Percentiles rank a stretch among this genome's conserved stretches.
Conservation (phyloP, 2,797 vertebrate genomes). For the Kryptopterus vitreolus region DNA sequence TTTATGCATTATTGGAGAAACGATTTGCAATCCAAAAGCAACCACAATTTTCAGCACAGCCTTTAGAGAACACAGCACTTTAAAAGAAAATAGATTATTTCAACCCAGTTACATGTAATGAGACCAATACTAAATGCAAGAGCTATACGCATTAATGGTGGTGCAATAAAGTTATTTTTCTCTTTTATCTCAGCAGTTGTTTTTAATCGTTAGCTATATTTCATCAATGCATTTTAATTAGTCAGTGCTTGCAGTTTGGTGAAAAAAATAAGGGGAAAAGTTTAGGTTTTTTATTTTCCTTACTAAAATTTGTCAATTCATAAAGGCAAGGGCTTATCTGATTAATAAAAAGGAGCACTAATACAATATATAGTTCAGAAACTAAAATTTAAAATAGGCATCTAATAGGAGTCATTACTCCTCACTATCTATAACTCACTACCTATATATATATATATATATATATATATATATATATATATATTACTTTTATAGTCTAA, state of each 20-base stretch:
- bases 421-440: not conserved
- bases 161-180: not conserved
- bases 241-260: not conserved
- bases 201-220: not conserved
- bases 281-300: not conserved
- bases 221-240: not conserved
- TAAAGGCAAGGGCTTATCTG: not conserved
- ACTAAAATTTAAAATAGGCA: not conserved
- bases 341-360: slow-evolving; percentile 4
- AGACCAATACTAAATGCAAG: not conserved
- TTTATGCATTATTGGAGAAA: not conserved
- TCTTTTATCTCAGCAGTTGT: not conserved
- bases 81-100: not conserved
- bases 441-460: too few relatives aligned
- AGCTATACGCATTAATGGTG: too few relatives aligned
- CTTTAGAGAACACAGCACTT: not conserved
- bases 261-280: too few relatives aligned
- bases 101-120: not conserved
- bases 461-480: too few relatives aligned
- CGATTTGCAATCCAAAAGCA: not conserved
- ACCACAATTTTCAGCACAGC: not conserved
- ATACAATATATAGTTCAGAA: not conserved
- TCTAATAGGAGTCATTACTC: not conserved
- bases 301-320: not conserved
- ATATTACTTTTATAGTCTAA: not conserved